These are phyloP conservation scores for Nebria salina DNA, from an alignment of 2,888 invertebrate genomes.

Conservation along the genomic window DNA sequence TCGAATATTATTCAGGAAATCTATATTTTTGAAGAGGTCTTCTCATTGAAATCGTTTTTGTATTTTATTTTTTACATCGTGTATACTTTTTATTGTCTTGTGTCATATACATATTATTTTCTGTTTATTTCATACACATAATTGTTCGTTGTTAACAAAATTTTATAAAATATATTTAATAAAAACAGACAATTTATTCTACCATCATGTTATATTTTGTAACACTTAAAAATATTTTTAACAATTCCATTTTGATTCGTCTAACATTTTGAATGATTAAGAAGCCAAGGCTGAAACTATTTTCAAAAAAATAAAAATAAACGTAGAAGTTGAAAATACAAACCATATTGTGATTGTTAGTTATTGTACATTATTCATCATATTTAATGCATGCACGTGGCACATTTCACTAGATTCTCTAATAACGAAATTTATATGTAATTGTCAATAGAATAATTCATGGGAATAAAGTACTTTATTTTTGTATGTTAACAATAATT, in stretches of 20 bases:
- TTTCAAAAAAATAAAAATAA: no score
- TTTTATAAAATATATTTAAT: neutral
- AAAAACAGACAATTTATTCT: conserved; percentile 19
- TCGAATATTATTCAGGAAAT: no score
- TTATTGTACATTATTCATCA: conserved; percentile 8
- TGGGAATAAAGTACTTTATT: conserved; percentile 44
- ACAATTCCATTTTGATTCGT: neutral
- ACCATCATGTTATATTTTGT: neutral
- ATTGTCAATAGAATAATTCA: conserved; percentile 38
- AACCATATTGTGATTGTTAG: neutral
- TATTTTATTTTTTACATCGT: neutral
- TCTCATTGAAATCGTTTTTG: neutral
- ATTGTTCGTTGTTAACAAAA: conserved; percentile 18
- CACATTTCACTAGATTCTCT: conserved; percentile 35
- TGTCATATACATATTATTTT: neutral
- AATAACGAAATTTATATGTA: conserved; percentile 36
- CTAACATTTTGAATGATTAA: no score
- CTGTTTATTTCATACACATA: conserved; percentile 21
- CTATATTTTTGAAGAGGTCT: no score
- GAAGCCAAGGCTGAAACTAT: no score
- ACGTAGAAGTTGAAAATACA: no score
- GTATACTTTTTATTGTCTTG: neutral
- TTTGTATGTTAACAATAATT: conserved; percentile 36
- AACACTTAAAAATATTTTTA: conserved; percentile 4
- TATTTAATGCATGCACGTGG: conserved; percentile 24